Evolutionary conservation across 1,140 invertebrate species (phyloP).

Genomic region (Oreohelix idahoensis): DNA sequence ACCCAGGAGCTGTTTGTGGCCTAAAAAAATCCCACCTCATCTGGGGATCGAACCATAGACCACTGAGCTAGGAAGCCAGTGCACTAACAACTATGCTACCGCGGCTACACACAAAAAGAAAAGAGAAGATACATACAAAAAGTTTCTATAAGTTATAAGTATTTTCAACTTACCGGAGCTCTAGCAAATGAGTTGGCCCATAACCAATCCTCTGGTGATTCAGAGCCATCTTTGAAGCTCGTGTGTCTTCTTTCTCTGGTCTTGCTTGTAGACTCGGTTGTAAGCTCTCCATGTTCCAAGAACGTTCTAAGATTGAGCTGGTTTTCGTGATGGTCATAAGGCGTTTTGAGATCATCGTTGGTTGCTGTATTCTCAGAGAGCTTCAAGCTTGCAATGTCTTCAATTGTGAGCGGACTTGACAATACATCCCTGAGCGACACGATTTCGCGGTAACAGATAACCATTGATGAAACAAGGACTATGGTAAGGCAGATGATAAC

Average conservation of each 20-base stretch:
- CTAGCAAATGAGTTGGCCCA: slow-evolving; percentile 1
- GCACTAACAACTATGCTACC: too few relatives aligned
- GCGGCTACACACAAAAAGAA: too few relatives aligned
- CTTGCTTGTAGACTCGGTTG: neutral
- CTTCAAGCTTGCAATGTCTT: neutral
- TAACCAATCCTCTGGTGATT: neutral
- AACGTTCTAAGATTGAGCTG: neutral
- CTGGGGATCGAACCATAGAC: too few relatives aligned
- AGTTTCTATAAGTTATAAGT: too few relatives aligned
- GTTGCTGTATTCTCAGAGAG: neutral
- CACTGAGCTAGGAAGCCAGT: too few relatives aligned
- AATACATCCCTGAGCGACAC: neutral
- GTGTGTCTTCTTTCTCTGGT: neutral
- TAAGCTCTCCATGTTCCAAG: neutral
- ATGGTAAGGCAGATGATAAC: slow-evolving; percentile 10
- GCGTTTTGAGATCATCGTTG: neutral
- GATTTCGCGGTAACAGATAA: slow-evolving; percentile 10
- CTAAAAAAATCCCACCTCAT: too few relatives aligned
- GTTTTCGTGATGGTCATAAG: neutral
- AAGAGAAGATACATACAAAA: too few relatives aligned
- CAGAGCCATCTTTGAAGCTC: neutral
- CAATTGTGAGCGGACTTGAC: neutral
- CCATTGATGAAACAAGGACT: neutral
- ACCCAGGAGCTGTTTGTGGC: too few relatives aligned
- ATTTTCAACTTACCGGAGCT: slow-evolving; percentile 15